Evolutionary conservation across 2,888 invertebrate genomes (phyloP), one percentile per base, ranked within the genome.

Genomic region (Amphipoea oculea): DNA sequence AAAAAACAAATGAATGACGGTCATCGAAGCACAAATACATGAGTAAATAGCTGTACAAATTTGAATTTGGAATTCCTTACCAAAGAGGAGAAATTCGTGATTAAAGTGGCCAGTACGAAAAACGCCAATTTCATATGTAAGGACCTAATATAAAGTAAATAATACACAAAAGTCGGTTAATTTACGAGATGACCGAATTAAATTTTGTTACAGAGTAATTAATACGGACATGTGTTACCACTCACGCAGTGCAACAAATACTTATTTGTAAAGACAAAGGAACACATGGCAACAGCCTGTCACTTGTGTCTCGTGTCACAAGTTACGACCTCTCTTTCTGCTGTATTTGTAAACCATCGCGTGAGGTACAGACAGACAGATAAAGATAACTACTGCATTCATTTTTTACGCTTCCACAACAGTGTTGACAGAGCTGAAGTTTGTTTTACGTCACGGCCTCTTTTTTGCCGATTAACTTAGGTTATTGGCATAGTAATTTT

Each of bases 281-380:
- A 79, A 51, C 81, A 86, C 79, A 80, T 86, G 86, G 85, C 74
- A 72, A 78, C 68, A 81, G 68, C 12, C 62, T 60, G 73, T 84
- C 78, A 69, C 57, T 51, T n/a, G 73, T 54, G 51, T 79, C 86
- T 85, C 83, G 72, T 85, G 88, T 79, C 66, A 85, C 36, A 60
- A 85, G 62, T 63, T 82, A 81, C 82, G 88, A 89, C 73, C 83
- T 82, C 74, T 74, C 72, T 80, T 67, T 73, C 79, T 66, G 74
- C 67, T 79, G 70, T 84, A 62, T 86, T 77, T 82, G 84, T 83
- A 81, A 85, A 86, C 40, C 84, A 79, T 78, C 76, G 77, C 79
- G 78, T 81, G 68, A 60, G 66, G 66, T 54, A 75, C 51, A 40
- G 36, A 66, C 48, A 36, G 29, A 65, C 40, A 67, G 54, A 70